A percentile compares a stretch with the other conserved stretches of the same genome.
Evolutionary conservation across 2,113 vertebrate species (phyloP).

Genomic region (Ellobius talpinus): DNA sequence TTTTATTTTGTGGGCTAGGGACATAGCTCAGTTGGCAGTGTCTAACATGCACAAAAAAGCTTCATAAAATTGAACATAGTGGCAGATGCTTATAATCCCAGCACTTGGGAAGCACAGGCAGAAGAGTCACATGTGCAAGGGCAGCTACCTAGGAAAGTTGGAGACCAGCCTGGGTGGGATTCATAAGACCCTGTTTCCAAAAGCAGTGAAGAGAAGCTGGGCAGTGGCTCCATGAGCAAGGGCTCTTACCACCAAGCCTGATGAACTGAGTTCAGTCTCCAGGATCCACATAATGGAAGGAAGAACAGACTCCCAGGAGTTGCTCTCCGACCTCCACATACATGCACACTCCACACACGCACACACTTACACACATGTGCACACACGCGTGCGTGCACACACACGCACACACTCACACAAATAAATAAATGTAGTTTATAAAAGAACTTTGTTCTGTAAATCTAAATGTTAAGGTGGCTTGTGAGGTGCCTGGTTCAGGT

Average conservation of each 20-base stretch:
- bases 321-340: neutral
- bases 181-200: neutral
- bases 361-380: too few species aligned
- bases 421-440: neutral
- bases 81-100: neutral
- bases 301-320: neutral
- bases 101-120: neutral
- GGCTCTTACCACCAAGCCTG: neutral
- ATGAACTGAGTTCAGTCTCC: neutral
- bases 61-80: neutral
- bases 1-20: neutral
- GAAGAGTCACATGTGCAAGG: neutral
- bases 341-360: neutral
- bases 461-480: neutral
- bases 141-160: neutral
- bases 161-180: neutral
- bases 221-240: neutral
- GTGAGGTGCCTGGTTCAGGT: neutral
- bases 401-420: too few species aligned
- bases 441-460: neutral
- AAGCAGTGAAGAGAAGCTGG: neutral
- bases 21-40: neutral
- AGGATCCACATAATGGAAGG: neutral
- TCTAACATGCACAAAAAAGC: neutral
- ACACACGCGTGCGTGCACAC: too few species aligned